Evolutionary conservation across 2,797 vertebrate species (phyloP).

Genomic region (Eulemur coronatus): DNA sequence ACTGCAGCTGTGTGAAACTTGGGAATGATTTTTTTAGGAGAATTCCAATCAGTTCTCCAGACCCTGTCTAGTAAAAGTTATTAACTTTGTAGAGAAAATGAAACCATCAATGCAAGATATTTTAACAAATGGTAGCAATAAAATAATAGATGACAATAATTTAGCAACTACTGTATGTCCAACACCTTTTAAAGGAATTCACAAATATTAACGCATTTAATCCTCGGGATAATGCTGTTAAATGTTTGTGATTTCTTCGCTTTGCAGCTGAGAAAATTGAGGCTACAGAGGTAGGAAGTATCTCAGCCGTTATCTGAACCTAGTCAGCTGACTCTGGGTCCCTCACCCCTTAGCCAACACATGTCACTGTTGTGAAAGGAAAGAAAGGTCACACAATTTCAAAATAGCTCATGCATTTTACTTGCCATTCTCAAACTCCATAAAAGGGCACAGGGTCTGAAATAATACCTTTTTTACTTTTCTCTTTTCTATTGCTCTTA

Average conservation of each 20-base stretch:
- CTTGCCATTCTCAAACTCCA: background rate
- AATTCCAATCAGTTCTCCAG: background rate
- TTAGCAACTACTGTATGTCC: background rate
- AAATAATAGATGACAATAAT: constrained; percentile 3
- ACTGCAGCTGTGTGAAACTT: background rate
- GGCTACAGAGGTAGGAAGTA: background rate
- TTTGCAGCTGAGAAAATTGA: constrained; percentile 12
- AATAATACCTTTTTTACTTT: background rate
- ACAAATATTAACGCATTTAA: background rate
- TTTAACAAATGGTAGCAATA: background rate
- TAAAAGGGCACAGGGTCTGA: background rate
- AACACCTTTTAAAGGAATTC: background rate
- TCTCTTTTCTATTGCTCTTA: background rate
- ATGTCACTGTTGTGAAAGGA: background rate
- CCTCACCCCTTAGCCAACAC: background rate
- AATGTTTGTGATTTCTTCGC: background rate
- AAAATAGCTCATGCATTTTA: background rate
- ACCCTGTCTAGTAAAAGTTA: background rate
- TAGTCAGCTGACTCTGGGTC: background rate
- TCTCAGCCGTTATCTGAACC: background rate
- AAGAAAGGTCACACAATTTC: background rate
- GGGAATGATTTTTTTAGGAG: background rate
- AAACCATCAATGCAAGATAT: background rate
- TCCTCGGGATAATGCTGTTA: background rate
- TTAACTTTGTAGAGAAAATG: background rate